Conservation (phyloP, 2,113 vertebrate genomes). For the Calonectris borealis region DNA sequence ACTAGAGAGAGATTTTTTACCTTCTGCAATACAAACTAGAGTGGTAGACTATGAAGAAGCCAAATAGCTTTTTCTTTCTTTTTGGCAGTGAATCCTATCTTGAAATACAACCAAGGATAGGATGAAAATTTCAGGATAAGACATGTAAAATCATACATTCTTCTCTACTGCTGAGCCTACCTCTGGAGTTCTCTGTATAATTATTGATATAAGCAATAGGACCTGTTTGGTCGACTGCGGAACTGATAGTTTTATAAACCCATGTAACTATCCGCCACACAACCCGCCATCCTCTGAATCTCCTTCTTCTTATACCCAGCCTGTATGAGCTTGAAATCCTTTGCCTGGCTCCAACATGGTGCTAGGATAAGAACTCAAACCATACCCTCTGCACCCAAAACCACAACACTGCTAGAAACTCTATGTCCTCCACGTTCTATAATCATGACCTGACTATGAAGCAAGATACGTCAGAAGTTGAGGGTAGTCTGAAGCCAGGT, state of each 20-base stretch:
- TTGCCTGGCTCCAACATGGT: background rate
- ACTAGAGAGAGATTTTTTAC: background rate
- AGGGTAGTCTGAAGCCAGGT: background rate
- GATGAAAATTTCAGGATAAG: background rate
- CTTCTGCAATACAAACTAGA: background rate
- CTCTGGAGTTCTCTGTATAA: background rate
- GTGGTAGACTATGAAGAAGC: background rate
- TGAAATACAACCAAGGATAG: background rate
- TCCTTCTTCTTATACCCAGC: background rate
- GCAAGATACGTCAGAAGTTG: background rate
- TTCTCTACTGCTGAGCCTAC: background rate
- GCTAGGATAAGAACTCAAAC: background rate
- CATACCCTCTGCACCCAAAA: background rate
- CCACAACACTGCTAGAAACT: background rate
- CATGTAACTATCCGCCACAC: background rate
- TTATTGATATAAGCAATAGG: background rate
- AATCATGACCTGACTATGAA: background rate
- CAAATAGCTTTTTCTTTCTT: background rate
- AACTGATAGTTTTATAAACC: background rate
- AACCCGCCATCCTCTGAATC: background rate
- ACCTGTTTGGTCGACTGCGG: background rate
- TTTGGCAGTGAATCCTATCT: background rate
- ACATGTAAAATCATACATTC: background rate
- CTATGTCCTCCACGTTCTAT: accelerated
- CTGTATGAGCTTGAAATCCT: background rate